Conservation (phyloP, 2,888 invertebrate genomes). For the Lochmaea capreae region DNA sequence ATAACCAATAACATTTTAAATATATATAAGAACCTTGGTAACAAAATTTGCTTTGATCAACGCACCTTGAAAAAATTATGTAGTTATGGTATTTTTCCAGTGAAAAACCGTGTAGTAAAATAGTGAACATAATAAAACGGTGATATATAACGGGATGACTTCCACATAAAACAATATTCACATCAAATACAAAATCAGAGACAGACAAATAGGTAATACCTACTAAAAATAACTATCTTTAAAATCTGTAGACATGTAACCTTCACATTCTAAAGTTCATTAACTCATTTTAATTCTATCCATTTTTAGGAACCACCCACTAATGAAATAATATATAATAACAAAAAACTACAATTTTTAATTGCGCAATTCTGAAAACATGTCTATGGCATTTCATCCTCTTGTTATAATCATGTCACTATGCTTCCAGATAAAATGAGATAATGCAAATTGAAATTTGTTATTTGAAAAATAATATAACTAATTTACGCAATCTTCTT, state of each 20-base stretch:
- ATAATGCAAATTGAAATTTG: constrained; percentile 1
- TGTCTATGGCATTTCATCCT: not conserved
- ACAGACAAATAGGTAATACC: constrained; percentile 7
- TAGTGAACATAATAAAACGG: not conserved
- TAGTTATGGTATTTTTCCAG: too few relatives aligned
- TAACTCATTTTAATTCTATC: constrained; percentile 19
- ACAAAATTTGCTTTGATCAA: too few relatives aligned
- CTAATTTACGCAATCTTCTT: not conserved
- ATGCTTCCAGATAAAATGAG: constrained; percentile 4
- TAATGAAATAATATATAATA: constrained; percentile 10
- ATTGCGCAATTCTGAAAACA: not conserved
- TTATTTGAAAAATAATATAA: constrained; percentile 4
- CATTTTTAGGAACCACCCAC: constrained; percentile 16
- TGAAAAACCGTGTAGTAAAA: too few relatives aligned
- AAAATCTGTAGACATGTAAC: constrained; percentile 11
- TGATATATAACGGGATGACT: not conserved
- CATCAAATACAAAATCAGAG: not conserved
- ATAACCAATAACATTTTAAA: too few relatives aligned
- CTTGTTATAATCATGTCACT: constrained; percentile 8
- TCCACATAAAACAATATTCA: not conserved
- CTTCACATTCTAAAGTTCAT: constrained; percentile 21
- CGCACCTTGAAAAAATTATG: too few relatives aligned
- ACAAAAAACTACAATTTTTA: constrained; percentile 10
- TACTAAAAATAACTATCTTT: constrained; percentile 18
- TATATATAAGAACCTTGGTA: too few relatives aligned